Evolutionary conservation across 2,797 vertebrate species (phyloP).

Genomic region (Leptatherina wallacei): DNA sequence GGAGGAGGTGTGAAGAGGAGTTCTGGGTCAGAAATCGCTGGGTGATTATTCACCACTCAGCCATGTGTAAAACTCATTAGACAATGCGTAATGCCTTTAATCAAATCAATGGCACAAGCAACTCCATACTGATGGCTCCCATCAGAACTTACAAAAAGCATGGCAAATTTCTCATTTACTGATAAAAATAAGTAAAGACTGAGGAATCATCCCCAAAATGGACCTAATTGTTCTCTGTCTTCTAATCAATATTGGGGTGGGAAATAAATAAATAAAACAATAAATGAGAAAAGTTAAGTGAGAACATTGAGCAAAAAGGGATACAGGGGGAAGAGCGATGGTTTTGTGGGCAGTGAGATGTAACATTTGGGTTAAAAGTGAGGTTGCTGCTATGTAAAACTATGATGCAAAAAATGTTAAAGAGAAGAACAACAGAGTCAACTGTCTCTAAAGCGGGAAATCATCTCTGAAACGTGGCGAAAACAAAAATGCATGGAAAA

Average conservation of each 20-base stretch:
- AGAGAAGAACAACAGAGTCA: neutral
- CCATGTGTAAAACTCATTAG: constrained; percentile 99
- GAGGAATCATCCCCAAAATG: constrained; percentile 81
- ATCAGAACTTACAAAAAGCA: constrained; percentile 85
- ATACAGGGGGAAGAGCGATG: constrained; percentile 2
- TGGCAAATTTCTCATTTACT: constrained; percentile 85
- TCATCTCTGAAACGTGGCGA: neutral
- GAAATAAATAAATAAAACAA: constrained; percentile 60
- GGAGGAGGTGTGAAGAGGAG: constrained; percentile 78
- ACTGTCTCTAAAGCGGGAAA: constrained; percentile 1
- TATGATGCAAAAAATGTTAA: neutral
- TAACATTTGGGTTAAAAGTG: constrained; percentile 5
- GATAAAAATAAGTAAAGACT: constrained; percentile 77
- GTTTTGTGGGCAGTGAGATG: constrained; percentile 9
- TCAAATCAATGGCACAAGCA: constrained; percentile 93
- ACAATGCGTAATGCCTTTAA: constrained; percentile 98
- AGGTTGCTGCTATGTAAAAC: neutral
- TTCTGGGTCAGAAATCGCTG: constrained; percentile 85
- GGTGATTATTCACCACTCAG: constrained; percentile 96
- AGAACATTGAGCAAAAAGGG: constrained; percentile 40
- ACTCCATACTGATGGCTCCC: constrained; percentile 79
- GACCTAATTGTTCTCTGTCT: constrained; percentile 78
- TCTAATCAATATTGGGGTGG: constrained; percentile 76
- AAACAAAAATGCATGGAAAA: constrained; percentile 20
- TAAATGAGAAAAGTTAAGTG: constrained; percentile 73